Conservation (phyloP, 2,113 vertebrate species). For the Oostethus manadensis region DNA sequence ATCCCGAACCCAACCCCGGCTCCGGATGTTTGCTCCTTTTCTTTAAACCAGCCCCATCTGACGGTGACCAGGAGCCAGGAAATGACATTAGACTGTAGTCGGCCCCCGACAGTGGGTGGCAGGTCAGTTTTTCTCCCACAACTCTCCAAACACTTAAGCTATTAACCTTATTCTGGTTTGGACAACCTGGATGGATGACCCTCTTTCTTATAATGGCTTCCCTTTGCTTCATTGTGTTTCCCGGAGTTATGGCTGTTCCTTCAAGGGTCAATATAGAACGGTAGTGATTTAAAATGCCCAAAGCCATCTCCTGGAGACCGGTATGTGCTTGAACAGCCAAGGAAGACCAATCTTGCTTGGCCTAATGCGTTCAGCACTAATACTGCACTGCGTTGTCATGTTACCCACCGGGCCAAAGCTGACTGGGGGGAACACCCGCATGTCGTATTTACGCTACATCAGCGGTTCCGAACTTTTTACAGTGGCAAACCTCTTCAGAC, state of each 20-base stretch:
- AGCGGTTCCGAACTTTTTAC: too few species aligned
- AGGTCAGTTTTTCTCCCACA: constrained; percentile 42
- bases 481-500: too few species aligned
- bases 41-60: constrained; percentile 42
- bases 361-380: constrained; percentile 18
- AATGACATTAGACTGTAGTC: constrained; percentile 49
- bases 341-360: constrained; percentile 38
- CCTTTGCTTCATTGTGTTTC: constrained; percentile 16
- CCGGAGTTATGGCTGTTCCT: constrained; percentile 19
- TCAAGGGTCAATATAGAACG: constrained; percentile 30
- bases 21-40: constrained; percentile 31
- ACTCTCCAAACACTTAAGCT: constrained; percentile 52
- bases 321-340: constrained; percentile 35
- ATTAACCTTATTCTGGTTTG: constrained; percentile 59
- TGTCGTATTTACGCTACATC: too few species aligned
- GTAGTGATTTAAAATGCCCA: constrained; percentile 32
- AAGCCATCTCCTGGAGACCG: constrained; percentile 39
- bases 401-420: too few species aligned
- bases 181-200: constrained; percentile 42
- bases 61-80: constrained; percentile 43
- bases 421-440: too few species aligned
- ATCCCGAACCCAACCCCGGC: constrained; percentile 10
- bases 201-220: constrained; percentile 38
- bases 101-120: constrained; percentile 36
- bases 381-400: too few species aligned